Evolutionary conservation across 2,113 vertebrate species (phyloP).

Genomic region (Psephotus haematonotus): DNA sequence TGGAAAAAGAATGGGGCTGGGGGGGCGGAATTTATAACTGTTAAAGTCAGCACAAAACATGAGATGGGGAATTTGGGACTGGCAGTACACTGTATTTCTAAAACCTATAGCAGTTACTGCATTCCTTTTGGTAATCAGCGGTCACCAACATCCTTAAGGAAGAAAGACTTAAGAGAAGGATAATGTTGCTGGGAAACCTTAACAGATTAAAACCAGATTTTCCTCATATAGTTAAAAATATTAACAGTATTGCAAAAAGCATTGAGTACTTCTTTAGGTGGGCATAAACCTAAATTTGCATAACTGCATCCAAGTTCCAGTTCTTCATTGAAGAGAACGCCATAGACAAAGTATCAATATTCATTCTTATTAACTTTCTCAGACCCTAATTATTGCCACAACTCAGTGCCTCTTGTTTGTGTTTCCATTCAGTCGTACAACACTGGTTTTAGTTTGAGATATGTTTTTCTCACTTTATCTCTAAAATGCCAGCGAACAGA

Average conservation of each 20-base stretch:
- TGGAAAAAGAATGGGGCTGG: not conserved
- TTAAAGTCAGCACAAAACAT: slow-evolving; percentile 46
- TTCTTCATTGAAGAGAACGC: not conserved
- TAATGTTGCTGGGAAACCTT: not conserved
- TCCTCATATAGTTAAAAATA: not conserved
- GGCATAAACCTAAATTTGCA: not conserved
- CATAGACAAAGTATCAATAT: not conserved
- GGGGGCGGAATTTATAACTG: not conserved
- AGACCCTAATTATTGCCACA: not conserved
- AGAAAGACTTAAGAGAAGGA: not conserved
- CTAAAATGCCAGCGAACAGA: not conserved
- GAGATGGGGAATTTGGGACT: slow-evolving; percentile 25
- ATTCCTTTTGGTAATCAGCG: not conserved
- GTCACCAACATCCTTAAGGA: not conserved
- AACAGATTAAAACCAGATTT: not conserved
- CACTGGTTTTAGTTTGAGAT: not conserved
- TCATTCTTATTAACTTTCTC: not conserved
- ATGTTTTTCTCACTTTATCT: not conserved
- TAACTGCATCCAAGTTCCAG: not conserved
- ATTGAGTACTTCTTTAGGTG: not conserved
- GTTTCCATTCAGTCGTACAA: not conserved
- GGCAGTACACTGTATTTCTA: slow-evolving; percentile 18
- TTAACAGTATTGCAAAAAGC: not conserved
- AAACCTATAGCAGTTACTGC: slow-evolving; percentile 40
- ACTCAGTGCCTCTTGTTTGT: not conserved